Evolutionary conservation across 2,888 invertebrate genomes (phyloP), one percentile per base, ranked within the genome.

Genomic region (Malthinus seriepunctatus): DNA sequence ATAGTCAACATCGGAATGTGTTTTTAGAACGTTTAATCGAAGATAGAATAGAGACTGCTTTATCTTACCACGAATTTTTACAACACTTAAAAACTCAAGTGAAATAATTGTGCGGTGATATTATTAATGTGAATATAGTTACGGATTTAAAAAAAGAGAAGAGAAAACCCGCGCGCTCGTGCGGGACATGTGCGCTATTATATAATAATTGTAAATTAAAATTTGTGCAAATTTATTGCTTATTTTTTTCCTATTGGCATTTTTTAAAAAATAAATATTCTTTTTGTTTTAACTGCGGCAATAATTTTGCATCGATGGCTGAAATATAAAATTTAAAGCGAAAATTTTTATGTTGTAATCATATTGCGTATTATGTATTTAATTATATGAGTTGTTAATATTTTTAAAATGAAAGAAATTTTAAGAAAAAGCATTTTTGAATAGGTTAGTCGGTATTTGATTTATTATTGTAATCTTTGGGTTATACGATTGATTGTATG

Each of bases 51-150:
- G 98, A 99, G 78, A 91, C 91, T 56, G 89, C 94, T 51, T 88
- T 96, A 81, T 95, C 96, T 67, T 98, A 98, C 83, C 93, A 95
- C 80, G 98, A 99, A 85, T 99, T 99, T 82, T 84, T 99, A 78
- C 97, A 98, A 80, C 95, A 97, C 82, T 83, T 95, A 71, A 91
- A 93, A 80, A 86, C 86, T 71, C 91, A 93, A 83, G 88, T 95
- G 80, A 94, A 94, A 85, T 94, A 89, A 54, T 44, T 60, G 56
- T 63, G 56, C 34, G 49, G 60, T 60, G 60, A 59, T 42, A 47
- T 48, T 50, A 54, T 57, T 54, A 60, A 59, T 64, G 62, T 54
- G 56, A 58, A 53, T 47, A 45, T 14, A 23, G 45, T 23, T 45
- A 23, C 23, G 31, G 11, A 45, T 45, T n/a, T n/a, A n/a, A n/a